Percentiles rank a stretch among this genome's conserved stretches.
Evolutionary conservation across 1,140 invertebrate species (phyloP).

Genomic region (Drosophila asahinai): DNA sequence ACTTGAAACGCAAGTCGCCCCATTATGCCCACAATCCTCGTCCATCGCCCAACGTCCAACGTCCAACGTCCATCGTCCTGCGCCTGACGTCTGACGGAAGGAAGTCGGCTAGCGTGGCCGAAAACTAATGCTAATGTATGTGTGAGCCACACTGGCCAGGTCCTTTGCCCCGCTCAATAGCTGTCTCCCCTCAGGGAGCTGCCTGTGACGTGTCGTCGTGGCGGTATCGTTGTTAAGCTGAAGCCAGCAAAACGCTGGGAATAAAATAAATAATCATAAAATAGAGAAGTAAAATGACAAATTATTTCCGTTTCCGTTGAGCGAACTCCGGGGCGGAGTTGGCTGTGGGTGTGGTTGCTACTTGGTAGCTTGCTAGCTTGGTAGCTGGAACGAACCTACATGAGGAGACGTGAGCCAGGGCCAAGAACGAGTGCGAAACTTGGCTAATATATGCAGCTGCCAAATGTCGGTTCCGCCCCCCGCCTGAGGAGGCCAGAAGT

Average conservation of each 20-base stretch:
- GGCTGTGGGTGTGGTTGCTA: not conserved
- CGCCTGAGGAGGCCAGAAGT: not conserved
- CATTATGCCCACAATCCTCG: not conserved
- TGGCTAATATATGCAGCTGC: conserved; percentile 47
- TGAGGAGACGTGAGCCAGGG: not conserved
- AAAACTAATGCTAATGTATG: conserved; percentile 62
- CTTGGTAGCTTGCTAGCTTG: not conserved
- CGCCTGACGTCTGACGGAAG: conserved; percentile 42
- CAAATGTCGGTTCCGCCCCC: conserved; percentile 14
- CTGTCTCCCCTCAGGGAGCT: conserved; percentile 1
- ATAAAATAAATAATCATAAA: conserved; percentile 69
- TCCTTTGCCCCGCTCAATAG: not conserved
- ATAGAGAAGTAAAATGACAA: conserved; percentile 70
- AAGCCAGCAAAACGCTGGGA: conserved; percentile 34
- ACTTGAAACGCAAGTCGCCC: conserved; percentile 39
- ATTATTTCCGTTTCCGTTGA: conserved; percentile 69
- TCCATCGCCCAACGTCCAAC: not conserved
- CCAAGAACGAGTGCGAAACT: not conserved
- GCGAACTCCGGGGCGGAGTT: conserved; percentile 22
- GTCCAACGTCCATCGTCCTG: not conserved
- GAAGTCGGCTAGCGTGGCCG: conserved; percentile 51
- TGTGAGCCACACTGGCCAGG: conserved; percentile 30
- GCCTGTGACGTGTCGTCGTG: not conserved
- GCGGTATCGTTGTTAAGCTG: conserved; percentile 16
- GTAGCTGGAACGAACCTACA: not conserved